Base-by-base conservation (phyloP, 2,888 invertebrate species). In the Rhimphoctona megacephalus region DNA sequence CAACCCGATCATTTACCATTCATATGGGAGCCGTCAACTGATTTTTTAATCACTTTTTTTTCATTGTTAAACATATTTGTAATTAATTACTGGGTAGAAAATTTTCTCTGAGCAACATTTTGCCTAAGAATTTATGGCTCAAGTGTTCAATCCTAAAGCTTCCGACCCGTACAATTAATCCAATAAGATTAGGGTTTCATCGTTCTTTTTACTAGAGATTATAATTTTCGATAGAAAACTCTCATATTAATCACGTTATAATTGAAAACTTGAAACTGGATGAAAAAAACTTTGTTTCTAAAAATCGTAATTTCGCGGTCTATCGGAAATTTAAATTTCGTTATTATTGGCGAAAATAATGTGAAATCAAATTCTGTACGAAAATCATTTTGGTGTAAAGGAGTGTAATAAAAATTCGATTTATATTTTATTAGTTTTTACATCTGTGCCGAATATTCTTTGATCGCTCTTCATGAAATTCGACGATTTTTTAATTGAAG, bases 141-240 rank as follows among this genome's bases (percentile, higher is more conserved):
- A 25, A 61, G 61, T 30, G 25, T 17, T 30, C 30, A 30, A 17
- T 17, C 30, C 61, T 17, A 17, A 61, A 61, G 61, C 61, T 61
- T 30, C 30, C 30, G 17, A 17, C 30, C 61, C 30, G 61, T 61
- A 0, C 17, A 61, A 61, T 61, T 61, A 61, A 61, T 61, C 61
- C 30, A 11, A 30, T 30, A 30, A 61, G 30, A 61, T 61, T 61
- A 61, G 61, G 30, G 30, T 30, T 30, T 11, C 30, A 30, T 61
- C 30, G 30, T 61, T 61, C 30, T 61, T 30, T 61, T 61, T 30
- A 61, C 61, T 30, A 7, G 25, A 61, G 61, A 61, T 61, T 61
- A 61, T 17, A 17, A 61, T 61, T 61, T 61, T 17, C 61, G 17
- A 61, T 61, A 61, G 6, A 30, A 61, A 61, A 30, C 30, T 11